Percentiles rank a stretch among this genome's conserved stretches.
These are phyloP conservation scores for Mesocricetus auratus DNA, from an alignment of 2,113 vertebrate genomes.

Conservation along the genomic window DNA sequence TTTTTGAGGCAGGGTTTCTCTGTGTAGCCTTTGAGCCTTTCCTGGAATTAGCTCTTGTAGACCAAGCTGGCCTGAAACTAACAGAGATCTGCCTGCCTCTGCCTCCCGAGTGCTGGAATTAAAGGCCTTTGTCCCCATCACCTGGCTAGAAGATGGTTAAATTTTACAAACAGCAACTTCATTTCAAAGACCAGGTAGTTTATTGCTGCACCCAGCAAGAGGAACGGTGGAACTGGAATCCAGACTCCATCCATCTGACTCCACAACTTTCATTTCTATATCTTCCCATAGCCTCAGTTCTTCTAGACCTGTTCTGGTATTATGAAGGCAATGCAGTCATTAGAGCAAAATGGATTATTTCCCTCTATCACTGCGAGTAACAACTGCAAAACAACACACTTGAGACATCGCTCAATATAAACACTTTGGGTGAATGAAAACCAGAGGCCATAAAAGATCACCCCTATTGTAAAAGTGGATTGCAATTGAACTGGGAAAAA, in stretches of 20 bases:
- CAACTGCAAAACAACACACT: background rate
- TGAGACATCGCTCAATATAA: background rate
- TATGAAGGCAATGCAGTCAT: background rate
- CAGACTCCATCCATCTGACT: background rate
- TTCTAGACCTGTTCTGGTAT: background rate
- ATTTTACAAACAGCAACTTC: background rate
- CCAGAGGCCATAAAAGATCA: background rate
- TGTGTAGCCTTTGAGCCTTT: no score
- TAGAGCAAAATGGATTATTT: background rate
- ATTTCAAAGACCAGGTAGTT: background rate
- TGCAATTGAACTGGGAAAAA: background rate
- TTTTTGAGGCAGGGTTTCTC: no score
- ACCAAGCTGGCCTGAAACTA: no score
- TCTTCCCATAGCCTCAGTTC: background rate
- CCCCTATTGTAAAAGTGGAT: background rate
- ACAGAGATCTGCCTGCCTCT: no score
- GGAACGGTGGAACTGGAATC: background rate
- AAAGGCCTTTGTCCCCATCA: no score
- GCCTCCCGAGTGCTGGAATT: no score
- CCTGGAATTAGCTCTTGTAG: no score
- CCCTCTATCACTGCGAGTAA: background rate
- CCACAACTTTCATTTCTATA: background rate
- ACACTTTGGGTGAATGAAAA: background rate
- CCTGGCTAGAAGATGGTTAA: background rate
- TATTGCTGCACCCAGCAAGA: background rate